These are phyloP conservation scores for Australoheros facetus DNA, from an alignment of 2,797 vertebrate genomes.

Conservation along the genomic window DNA sequence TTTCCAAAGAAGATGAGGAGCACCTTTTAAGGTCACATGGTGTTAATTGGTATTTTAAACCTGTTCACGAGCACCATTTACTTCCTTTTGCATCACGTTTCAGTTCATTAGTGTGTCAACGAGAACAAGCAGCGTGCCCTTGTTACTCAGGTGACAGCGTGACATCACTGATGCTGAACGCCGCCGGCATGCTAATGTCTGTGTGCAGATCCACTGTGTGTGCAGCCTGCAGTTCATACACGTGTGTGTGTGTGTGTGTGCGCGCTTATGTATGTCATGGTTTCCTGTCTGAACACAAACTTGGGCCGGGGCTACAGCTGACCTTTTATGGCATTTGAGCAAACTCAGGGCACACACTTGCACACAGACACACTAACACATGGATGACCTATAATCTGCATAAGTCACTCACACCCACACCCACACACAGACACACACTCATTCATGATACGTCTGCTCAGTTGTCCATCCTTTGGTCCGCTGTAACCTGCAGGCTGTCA, in stretches of 20 bases:
- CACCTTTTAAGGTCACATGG: background rate
- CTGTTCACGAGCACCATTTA: background rate
- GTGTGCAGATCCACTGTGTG: constrained; percentile 23
- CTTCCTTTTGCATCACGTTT: background rate
- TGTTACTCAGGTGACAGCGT: constrained; percentile 14
- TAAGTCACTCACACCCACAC: constrained; percentile 9
- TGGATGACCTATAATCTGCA: constrained; percentile 43
- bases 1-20: background rate
- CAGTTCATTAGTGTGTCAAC: background rate
- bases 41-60: background rate
- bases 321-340: constrained; percentile 71
- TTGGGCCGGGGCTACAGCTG: constrained; percentile 39
- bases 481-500: background rate
- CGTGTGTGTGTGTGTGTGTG: constrained; percentile 4
- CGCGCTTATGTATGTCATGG: constrained; percentile 13
- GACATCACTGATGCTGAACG: background rate
- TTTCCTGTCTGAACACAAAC: constrained; percentile 37
- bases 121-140: constrained; percentile 5
- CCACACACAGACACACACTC: background rate
- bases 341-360: constrained; percentile 29
- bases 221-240: background rate
- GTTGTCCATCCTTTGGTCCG: background rate
- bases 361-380: constrained; percentile 37
- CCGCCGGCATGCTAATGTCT: background rate
- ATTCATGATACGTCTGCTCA: background rate